These are phyloP conservation scores for Microchirus variegatus DNA, from an alignment of 2,797 vertebrate species.

Conservation along the genomic window DNA sequence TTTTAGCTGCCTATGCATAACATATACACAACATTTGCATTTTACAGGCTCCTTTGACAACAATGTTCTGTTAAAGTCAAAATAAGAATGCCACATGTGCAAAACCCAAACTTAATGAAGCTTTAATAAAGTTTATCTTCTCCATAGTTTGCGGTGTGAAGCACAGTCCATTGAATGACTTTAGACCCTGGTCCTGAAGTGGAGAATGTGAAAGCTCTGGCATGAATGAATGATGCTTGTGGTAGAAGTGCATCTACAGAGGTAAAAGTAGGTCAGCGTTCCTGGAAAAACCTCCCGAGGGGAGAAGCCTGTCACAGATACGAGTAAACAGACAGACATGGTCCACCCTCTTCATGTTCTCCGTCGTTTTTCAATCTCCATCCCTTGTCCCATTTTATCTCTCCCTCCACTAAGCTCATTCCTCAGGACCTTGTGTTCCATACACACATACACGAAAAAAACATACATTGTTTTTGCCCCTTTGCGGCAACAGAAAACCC, in stretches of 20 bases:
- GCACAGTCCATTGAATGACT: constrained; percentile 9
- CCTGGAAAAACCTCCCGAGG: constrained; percentile 67
- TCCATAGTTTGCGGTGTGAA: constrained; percentile 1
- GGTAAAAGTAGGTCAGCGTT: constrained; percentile 78
- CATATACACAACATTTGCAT: too few species aligned
- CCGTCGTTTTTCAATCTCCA: constrained; percentile 32
- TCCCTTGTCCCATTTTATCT: constrained; percentile 32
- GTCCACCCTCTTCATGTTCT: constrained; percentile 44
- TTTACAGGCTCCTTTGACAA: too few species aligned
- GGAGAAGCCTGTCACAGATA: constrained; percentile 58
- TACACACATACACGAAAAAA: constrained; percentile 22
- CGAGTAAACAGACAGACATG: constrained; percentile 53
- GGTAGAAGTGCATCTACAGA: constrained; percentile 68
- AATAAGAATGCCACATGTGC: not conserved
- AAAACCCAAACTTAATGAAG: not conserved
- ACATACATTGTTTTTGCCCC: constrained; percentile 35
- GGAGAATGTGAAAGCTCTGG: constrained; percentile 35
- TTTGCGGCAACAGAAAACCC: constrained; percentile 23
- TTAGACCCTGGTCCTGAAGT: constrained; percentile 23
- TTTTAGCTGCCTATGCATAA: too few species aligned
- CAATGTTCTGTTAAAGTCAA: not conserved
- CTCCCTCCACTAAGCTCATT: constrained; percentile 30
- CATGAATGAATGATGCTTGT: constrained; percentile 66
- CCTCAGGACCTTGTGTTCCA: constrained; percentile 23
- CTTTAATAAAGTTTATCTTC: constrained; percentile 10